Base-by-base conservation (phyloP, 1,140 invertebrate genomes). In the Leptinotarsa defecta region DNA sequence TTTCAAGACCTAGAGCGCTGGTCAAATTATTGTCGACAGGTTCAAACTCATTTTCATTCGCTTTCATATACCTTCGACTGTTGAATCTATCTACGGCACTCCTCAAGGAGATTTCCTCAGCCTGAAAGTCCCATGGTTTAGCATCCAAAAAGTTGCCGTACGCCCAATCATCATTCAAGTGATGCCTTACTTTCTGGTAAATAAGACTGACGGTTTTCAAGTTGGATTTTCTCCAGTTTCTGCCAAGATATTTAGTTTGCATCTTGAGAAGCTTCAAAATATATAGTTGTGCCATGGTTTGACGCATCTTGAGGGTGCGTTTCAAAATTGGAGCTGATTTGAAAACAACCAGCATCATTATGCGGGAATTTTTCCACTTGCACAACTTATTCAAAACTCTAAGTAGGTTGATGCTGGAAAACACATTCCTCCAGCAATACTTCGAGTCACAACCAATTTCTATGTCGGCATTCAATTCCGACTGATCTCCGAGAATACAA, bases 181-280 rank as follows among this genome's bases (percentile, higher is more conserved):
- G 91, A 89, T 96, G 95, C 62, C 95, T 86, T 70, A 96, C 98
- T 90, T 99, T 99, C 69, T 96, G 93, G 87, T 99, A 99, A 85
- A 99, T 99, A 48, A 97, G 96, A 86, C 96, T 98, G 87, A 99
- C 97, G 1, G 97, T 98, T 86, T 99, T 99, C 98, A 99, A 99
- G 85, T 99, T 99, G 1, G 95, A 95, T 87, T 99, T 99, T 6
- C 98, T 90, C 98, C 98, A 99, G 83, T 99, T 98, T 20, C 98
- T 88, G 0, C 98, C 98, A 75, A 99, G 91, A 88, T 99, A 99
- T 86, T 98, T 99, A 0, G 97, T 99, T 89, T 99, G 98, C 96
- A 99, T 99, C 89, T 99, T 99, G 1, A 99, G 86, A 48, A 99
- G 87, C 86, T 99, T 99, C 57, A 99, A 88, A 6, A 98, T 96